These are phyloP conservation scores for Mirounga angustirostris DNA, from an alignment of 2,113 vertebrate genomes.

Conservation along the genomic window DNA sequence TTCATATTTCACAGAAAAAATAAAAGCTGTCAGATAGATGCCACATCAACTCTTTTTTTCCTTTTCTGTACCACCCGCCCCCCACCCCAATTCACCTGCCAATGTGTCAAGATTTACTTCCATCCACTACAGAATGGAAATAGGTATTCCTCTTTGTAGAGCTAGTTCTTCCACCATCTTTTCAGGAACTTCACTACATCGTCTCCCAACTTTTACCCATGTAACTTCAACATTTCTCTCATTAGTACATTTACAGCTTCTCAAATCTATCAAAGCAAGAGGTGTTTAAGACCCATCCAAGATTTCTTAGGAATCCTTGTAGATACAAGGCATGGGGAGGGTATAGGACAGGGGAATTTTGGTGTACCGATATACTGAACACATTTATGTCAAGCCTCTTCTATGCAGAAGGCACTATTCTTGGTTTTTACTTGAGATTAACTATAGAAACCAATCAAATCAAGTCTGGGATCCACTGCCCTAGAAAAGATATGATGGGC, in stretches of 20 bases:
- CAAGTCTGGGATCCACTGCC: not conserved
- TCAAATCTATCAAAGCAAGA: not conserved
- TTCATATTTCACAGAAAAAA: not conserved
- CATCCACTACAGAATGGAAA: not conserved
- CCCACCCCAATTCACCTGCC: not conserved
- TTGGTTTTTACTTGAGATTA: not conserved
- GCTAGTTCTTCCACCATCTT: not conserved
- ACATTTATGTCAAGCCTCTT: not conserved
- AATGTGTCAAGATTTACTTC: not conserved
- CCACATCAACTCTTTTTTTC: not conserved
- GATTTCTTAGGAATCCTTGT: not conserved
- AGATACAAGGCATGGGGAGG: not conserved
- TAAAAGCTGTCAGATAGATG: not conserved
- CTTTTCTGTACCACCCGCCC: not conserved
- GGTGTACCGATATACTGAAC: not conserved
- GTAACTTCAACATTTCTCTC: not conserved
- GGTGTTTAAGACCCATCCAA: not conserved
- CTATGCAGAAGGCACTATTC: not conserved
- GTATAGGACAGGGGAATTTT: not conserved
- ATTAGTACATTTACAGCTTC: not conserved
- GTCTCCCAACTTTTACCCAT: not conserved
- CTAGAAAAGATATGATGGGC: not conserved
- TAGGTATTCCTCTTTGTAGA: not conserved
- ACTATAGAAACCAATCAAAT: not conserved
- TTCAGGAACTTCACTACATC: not conserved